Conservation (phyloP, 2,797 vertebrate genomes). For the Atherinosoma microstoma region DNA sequence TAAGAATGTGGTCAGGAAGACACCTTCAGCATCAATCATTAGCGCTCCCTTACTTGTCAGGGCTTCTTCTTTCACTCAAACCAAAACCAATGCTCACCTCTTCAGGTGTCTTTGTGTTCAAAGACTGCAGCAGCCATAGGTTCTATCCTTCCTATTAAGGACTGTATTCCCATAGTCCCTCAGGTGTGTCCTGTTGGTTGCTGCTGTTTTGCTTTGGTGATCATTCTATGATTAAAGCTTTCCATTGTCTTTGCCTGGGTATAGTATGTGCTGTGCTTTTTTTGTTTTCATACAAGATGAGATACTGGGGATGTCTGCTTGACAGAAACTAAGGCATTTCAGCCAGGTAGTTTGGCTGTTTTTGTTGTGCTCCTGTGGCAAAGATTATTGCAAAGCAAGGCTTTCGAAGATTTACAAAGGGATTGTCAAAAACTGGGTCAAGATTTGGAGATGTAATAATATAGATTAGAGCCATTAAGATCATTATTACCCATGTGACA, state of each 20-base stretch:
- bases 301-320: constrained; percentile 54
- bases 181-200: constrained; percentile 61
- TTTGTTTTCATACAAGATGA: constrained; percentile 52
- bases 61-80: constrained; percentile 58
- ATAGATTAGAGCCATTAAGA: constrained; percentile 72
- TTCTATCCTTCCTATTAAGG: constrained; percentile 60
- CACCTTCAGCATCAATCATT: constrained; percentile 58
- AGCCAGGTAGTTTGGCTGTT: constrained; percentile 53
- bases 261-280: constrained; percentile 41
- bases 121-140: constrained; percentile 66
- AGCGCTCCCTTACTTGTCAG: constrained; percentile 61
- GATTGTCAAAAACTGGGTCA: constrained; percentile 72
- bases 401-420: constrained; percentile 68
- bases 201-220: constrained; percentile 64
- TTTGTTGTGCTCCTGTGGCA: constrained; percentile 70
- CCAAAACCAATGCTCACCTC: constrained; percentile 54
- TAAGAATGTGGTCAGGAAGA: constrained; percentile 8
- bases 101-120: constrained; percentile 75
- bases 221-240: constrained; percentile 74
- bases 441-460: constrained; percentile 73
- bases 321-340: constrained; percentile 67
- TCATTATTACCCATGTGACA: constrained; percentile 66
- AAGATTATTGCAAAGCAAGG: constrained; percentile 68
- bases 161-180: constrained; percentile 57
- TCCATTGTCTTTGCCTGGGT: constrained; percentile 54